phyloP scores from a whole-genome alignment of 2,113 vertebrate species.

The Gambusia affinis region DNA sequence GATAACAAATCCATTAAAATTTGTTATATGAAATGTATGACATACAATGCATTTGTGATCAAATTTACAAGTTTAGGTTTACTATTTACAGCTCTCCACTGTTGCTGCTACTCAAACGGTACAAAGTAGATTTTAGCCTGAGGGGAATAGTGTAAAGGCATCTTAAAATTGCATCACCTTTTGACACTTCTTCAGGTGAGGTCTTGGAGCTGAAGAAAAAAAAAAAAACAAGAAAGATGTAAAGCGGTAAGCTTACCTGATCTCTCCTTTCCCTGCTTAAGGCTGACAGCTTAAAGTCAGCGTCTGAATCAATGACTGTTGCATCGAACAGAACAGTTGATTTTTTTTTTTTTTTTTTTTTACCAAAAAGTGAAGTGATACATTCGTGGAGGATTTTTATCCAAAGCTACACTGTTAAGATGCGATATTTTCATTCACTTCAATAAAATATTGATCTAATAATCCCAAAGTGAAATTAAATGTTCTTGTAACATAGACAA shows the following conservation, averaged over 20 bases:
- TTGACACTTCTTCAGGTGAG: slow-evolving; percentile 4
- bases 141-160: background rate
- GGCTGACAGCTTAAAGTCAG: slow-evolving; percentile 20
- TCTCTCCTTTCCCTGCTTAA: slow-evolving; percentile 9
- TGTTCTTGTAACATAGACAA: no score
- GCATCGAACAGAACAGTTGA: background rate
- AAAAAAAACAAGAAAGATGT: background rate
- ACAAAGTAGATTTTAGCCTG: background rate
- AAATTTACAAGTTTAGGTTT: background rate
- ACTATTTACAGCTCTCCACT: slow-evolving; percentile 14
- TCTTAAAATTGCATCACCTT: slow-evolving; percentile 2
- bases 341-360: background rate
- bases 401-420: background rate
- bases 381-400: background rate
- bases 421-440: background rate
- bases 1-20: background rate
- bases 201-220: background rate
- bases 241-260: slow-evolving; percentile 6
- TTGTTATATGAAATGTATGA: background rate
- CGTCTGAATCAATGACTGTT: slow-evolving; percentile 8
- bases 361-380: background rate
- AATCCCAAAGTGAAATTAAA: no score
- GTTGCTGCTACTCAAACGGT: slow-evolving; percentile 3
- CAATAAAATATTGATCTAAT: no score
- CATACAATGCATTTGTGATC: background rate